Conservation (phyloP, 2,113 vertebrate species). For the Oenanthe melanoleuca region DNA sequence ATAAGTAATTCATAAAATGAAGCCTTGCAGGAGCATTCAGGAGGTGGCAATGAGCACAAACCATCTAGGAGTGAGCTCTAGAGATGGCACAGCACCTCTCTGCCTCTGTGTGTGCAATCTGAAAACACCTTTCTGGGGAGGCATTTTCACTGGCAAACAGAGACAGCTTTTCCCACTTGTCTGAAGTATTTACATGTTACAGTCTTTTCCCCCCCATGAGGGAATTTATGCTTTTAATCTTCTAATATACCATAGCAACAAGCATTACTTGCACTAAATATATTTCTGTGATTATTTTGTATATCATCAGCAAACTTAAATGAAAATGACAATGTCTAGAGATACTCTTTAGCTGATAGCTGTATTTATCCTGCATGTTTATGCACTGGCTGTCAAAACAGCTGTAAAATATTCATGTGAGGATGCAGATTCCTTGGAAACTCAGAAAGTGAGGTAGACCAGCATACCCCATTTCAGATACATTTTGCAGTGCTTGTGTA, state of each 20-base stretch:
- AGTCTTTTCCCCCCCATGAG: neutral
- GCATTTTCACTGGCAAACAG: neutral
- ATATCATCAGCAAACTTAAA: slow-evolving; percentile 2
- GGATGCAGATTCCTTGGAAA: neutral
- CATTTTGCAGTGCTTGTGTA: neutral
- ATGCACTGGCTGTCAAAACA: slow-evolving; percentile 34
- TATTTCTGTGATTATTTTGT: slow-evolving; percentile 41
- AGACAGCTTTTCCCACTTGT: neutral
- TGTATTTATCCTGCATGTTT: slow-evolving; percentile 4
- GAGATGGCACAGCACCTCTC: neutral
- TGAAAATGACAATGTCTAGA: slow-evolving; percentile 43
- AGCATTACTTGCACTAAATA: neutral
- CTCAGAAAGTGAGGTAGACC: neutral
- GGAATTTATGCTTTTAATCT: slow-evolving; percentile 22
- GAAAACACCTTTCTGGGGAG: neutral
- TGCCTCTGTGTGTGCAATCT: neutral
- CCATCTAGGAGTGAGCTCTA: neutral
- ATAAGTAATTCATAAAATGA: neutral
- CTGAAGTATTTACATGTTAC: neutral
- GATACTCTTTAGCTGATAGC: neutral
- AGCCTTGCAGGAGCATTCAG: neutral
- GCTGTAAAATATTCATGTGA: neutral
- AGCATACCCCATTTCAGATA: neutral
- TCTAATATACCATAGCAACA: neutral
- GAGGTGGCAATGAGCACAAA: neutral